Evolutionary conservation across 2,797 vertebrate species (phyloP), one percentile per base, ranked within the genome.

Genomic region (Meriones psammophilus): DNA sequence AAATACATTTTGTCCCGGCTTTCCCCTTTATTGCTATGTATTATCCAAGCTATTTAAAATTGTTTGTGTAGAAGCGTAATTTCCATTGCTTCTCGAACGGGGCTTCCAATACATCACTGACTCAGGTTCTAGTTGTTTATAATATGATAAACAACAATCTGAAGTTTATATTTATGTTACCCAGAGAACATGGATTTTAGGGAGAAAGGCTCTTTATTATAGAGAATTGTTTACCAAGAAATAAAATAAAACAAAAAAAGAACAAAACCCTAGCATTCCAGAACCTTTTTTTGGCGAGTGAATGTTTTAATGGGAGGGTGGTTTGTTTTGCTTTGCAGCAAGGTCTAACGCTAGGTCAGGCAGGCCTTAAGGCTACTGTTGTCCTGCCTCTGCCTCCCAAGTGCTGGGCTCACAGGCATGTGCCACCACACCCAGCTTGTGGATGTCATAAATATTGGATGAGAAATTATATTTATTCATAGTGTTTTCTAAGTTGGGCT

Each of bases 11-110:
- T 42, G 8, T 42, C 89, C 26, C 10, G 17, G 2, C 13, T 90
- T 42, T 58, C 42, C 58, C 8, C 36, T 36, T 90, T 24, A 71
- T 81, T 87, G 93, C 33, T 91, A 4, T 69, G 5, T 85, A 28
- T 89, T 95, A 74, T 87, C 94, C 74, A 3, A 54, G 26, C 42
- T 88, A 6, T 68, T 96, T 42, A 73, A 62, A 94, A 87, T 2
- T 54, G 20, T 84, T 68, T 8, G 56, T 36, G 5, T 76, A 33
- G 93, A 76, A 78, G 24, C 9, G 0, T 81, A 54, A 71, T 91
- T 95, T 93, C n/a, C 79, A 3, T 90, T 94, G 69, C 56, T 92
- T 50, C 50, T 50, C 78, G 39, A 95, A 93, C 87, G 54, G 89
- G 50, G 2, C 1, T 13, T 39, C 50, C 95, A 3, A 42, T 56